Percentiles rank a stretch among this genome's conserved stretches.
Conservation (phyloP, 2,797 vertebrate species). For the Enteromius unitaeniatus region DNA sequence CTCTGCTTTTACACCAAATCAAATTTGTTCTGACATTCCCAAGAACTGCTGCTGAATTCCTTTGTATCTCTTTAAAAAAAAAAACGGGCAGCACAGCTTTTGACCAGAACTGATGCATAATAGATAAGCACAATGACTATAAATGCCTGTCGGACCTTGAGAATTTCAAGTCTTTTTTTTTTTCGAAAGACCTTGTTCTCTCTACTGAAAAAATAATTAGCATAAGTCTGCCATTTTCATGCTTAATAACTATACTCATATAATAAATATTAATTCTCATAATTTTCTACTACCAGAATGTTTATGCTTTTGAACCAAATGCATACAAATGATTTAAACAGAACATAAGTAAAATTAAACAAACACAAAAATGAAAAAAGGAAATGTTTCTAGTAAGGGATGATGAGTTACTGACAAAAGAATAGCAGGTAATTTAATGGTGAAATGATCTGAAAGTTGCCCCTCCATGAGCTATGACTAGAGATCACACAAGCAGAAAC, state of each 20-base stretch:
- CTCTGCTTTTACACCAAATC: slow-evolving; percentile 14
- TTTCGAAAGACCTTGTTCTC: background rate
- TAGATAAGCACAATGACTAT: slow-evolving; percentile 11
- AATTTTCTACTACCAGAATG: too few species aligned
- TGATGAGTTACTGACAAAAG: slow-evolving; percentile 51
- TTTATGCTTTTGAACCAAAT: background rate
- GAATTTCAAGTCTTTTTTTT: background rate
- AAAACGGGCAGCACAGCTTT: background rate
- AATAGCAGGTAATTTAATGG: slow-evolving; percentile 47
- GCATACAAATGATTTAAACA: background rate
- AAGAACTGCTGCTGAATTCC: slow-evolving; percentile 9
- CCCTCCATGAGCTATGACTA: slow-evolving; percentile 24
- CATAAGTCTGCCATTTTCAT: background rate
- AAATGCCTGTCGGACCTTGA: background rate
- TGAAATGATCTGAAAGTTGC: slow-evolving; percentile 44
- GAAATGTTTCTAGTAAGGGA: slow-evolving; percentile 11
- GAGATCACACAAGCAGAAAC: slow-evolving; percentile 19
- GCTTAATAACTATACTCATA: background rate
- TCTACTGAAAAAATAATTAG: background rate
- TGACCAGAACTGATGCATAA: background rate
- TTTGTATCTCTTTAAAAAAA: background rate
- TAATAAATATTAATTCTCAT: background rate
- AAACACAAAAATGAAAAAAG: background rate
- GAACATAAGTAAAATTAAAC: background rate
- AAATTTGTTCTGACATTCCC: slow-evolving; percentile 20